Conservation (phyloP, 2,888 invertebrate species). For the Heliconius ethilla region DNA sequence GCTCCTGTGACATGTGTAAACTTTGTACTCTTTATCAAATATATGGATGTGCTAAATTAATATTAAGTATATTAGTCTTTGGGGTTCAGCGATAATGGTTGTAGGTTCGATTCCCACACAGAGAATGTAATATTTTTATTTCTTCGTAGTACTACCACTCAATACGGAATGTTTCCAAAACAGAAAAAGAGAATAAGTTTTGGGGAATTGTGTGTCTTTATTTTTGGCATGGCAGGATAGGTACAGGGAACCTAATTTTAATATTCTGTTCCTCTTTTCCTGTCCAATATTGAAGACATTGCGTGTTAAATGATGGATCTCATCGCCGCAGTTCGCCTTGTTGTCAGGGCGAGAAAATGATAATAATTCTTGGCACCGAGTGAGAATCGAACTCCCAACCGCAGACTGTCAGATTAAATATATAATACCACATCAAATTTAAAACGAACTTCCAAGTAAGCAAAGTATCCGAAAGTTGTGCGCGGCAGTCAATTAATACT, state of each 20-base stretch:
- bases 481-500: slow-evolving; percentile 16
- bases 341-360: neutral
- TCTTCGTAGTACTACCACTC: neutral
- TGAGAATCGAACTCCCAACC: neutral
- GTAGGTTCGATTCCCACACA: neutral
- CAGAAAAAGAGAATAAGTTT: too few species aligned
- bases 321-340: neutral
- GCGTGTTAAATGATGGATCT: neutral
- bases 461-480: slow-evolving; percentile 13
- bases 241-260: too few species aligned
- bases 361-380: neutral
- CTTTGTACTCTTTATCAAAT: neutral
- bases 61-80: neutral
- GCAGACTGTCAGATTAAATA: neutral
- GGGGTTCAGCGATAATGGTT: neutral
- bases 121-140: neutral
- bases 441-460: neutral
- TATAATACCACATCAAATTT: neutral
- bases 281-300: too few species aligned
- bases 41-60: neutral
- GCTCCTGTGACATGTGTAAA: slow-evolving; percentile 1
- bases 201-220: too few species aligned
- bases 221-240: too few species aligned
- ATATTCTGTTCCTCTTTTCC: too few species aligned
- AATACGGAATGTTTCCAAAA: too few species aligned